phyloP scores from a whole-genome alignment of 2,113 vertebrate species.

The Chroicocephalus ridibundus region DNA sequence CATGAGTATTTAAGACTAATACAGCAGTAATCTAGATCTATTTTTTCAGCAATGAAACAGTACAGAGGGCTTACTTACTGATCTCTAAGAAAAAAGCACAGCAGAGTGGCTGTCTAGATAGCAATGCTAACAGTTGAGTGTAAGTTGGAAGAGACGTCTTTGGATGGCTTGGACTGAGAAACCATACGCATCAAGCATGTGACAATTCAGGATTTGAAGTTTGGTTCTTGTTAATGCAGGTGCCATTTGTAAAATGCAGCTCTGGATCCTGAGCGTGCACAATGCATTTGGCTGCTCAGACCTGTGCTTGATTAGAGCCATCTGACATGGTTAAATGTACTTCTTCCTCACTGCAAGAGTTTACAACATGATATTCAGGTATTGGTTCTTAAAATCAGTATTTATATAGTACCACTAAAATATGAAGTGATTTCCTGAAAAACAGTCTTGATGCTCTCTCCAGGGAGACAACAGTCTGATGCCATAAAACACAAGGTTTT shows the following conservation, averaged over 20 bases:
- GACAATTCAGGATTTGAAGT: neutral
- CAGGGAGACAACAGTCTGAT: neutral
- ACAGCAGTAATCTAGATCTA: neutral
- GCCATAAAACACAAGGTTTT: neutral
- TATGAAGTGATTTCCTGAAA: neutral
- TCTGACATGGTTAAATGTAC: neutral
- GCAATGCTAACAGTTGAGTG: neutral
- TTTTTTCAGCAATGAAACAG: neutral
- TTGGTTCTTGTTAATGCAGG: neutral
- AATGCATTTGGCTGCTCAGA: fast-evolving
- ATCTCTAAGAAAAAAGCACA: neutral
- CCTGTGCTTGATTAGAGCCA: neutral
- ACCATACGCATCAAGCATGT: neutral
- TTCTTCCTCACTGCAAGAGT: neutral
- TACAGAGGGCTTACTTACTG: neutral
- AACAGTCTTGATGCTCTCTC: neutral
- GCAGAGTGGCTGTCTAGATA: neutral
- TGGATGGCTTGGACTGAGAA: neutral
- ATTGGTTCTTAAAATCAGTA: neutral
- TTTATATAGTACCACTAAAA: neutral
- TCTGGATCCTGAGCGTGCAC: neutral
- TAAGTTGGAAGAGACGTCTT: neutral
- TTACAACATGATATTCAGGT: neutral
- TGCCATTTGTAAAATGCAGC: neutral
- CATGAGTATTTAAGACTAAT: neutral